phyloP scores from a whole-genome alignment of 2,888 invertebrate species.

The Archips xylosteana region DNA sequence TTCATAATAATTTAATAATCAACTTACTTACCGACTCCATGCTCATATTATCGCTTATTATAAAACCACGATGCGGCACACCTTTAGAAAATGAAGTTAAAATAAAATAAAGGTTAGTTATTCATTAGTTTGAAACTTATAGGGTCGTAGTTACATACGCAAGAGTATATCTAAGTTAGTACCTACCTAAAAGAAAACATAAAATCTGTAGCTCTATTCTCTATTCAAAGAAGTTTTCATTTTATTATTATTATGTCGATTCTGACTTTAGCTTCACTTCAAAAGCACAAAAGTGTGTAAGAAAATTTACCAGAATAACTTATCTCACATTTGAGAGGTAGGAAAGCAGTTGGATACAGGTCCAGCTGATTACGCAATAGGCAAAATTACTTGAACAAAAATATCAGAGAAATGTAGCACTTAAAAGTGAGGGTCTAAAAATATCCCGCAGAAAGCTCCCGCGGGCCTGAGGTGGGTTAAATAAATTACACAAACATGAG shows the following conservation, averaged over 20 bases:
- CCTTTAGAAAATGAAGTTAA: background rate
- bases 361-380: conserved; percentile 16
- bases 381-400: conserved; percentile 9
- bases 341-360: background rate
- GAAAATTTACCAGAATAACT: background rate
- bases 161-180: too few relatives aligned
- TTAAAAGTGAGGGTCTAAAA: conserved; percentile 31
- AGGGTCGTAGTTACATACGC: too few relatives aligned
- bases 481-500: conserved; percentile 41
- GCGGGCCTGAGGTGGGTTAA: conserved; percentile 31
- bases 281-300: too few relatives aligned
- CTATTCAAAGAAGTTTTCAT: too few relatives aligned
- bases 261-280: too few relatives aligned
- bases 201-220: too few relatives aligned
- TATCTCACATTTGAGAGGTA: background rate
- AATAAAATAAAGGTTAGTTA: background rate
- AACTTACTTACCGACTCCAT: background rate
- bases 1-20: conserved; percentile 15
- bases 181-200: too few relatives aligned
- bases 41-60: conserved; percentile 8
- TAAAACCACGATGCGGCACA: background rate
- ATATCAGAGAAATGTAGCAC: conserved; percentile 20
- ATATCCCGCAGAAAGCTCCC: conserved; percentile 18
- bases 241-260: too few relatives aligned
- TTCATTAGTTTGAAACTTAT: background rate